Conservation (phyloP, 2,888 invertebrate genomes). For the Hydriomena furcata region DNA sequence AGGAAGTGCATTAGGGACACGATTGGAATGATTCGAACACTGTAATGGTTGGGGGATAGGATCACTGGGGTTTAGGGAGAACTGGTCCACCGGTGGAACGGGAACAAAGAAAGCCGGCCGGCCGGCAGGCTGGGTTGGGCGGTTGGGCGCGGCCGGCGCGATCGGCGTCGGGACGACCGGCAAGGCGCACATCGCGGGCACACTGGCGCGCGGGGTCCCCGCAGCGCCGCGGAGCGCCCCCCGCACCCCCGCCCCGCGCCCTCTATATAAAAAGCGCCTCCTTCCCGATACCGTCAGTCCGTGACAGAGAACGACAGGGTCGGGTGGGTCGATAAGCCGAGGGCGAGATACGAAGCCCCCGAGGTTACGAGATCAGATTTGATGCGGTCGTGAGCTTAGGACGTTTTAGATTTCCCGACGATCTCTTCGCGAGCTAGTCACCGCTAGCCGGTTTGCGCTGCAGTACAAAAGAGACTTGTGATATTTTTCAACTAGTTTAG, state of each 20-base stretch:
- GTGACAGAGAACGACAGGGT: constrained; percentile 78
- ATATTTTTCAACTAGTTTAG: constrained; percentile 80
- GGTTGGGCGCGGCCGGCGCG: constrained; percentile 54
- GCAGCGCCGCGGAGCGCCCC: constrained; percentile 64
- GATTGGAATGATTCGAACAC: neutral
- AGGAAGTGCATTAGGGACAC: constrained; percentile 8
- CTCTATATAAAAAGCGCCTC: constrained; percentile 74
- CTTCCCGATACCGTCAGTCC: constrained; percentile 75
- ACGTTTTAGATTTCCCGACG: constrained; percentile 72
- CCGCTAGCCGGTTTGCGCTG: constrained; percentile 70
- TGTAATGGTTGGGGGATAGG: neutral
- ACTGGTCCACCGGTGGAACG: constrained; percentile 43
- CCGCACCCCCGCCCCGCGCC: constrained; percentile 65
- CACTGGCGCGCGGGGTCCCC: constrained; percentile 77
- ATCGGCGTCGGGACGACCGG: constrained; percentile 55
- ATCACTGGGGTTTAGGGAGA: constrained; percentile 9
- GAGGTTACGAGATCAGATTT: constrained; percentile 82
- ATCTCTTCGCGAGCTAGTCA: constrained; percentile 76
- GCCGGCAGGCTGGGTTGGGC: constrained; percentile 37
- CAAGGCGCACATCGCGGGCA: constrained; percentile 49
- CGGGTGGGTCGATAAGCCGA: constrained; percentile 76
- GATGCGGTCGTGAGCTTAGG: constrained; percentile 76
- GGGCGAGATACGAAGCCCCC: constrained; percentile 78
- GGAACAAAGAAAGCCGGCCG: constrained; percentile 81
- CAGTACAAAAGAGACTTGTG: constrained; percentile 83